Evolutionary conservation across 2,113 vertebrate genomes (phyloP), one percentile per base, ranked within the genome.

Genomic region (Petroica traversi): DNA sequence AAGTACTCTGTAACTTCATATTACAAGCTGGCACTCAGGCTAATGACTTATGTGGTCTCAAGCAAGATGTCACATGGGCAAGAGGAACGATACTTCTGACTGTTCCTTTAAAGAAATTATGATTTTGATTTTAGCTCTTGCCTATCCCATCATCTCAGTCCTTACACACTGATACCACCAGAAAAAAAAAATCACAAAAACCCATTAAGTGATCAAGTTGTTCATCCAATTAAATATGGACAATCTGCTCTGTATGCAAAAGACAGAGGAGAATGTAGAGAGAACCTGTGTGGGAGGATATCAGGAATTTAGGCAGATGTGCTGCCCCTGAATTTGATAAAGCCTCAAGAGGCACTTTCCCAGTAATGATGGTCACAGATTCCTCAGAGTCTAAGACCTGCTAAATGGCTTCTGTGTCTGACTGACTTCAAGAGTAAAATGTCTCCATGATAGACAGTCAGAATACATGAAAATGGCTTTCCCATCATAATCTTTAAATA

Each of bases 181-280:
- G 58, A 11, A 43, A 66, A 62, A 62, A 67, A 61, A 31, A 67
- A 3, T 8, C 19, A 59, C 4, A 23, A 51, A 63, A 67, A 5
- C 1, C 1, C 8, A 33, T 33, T 11, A 61, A 63, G 11, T 28
- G 5, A 59, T 49, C 29, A 7, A 1, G 12, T 49, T 45, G 7
- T 6, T 25, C 19, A 64, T 48, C 19, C 24, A 88, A 46, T 26
- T 31, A 58, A 43, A 57, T n/a, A 45, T 59, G 14, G 24, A 45
- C 3, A 46, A 33, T 19, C 46, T 58, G 3, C 11, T 74, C 7
- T 13, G 6, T n/a, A 26, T 76, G 19, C 9, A 58, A 58, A 89
- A 78, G 17, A 49, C 11, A 58, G 57, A 71, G 19, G 2, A 48
- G 52, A 84, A 68, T 9, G 8, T 25, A 46, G 9, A 64, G 51